Base-by-base conservation (phyloP, 2,888 invertebrate genomes). In the Cheilosia vulpina region DNA sequence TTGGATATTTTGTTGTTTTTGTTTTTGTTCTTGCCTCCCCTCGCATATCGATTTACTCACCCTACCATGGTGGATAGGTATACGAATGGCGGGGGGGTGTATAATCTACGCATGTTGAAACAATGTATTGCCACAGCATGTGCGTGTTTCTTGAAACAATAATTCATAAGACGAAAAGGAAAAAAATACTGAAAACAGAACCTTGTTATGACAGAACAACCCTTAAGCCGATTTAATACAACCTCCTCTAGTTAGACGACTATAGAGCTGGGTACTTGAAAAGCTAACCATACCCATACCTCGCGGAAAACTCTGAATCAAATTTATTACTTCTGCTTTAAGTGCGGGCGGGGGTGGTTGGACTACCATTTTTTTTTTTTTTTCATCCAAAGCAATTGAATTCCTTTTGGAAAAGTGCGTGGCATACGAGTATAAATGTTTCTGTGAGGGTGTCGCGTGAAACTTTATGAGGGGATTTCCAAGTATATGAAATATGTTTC, bases 161-260 rank as follows among this genome's bases (percentile, higher is more conserved):
- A 77, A 85, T 41, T 85, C 85, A 81, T 85, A 77, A 85, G 71
- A 77, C 72, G 76, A 62, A 83, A 78, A 24, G 38, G 4, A 50
- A 66, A 71, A 50, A 15, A 47, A 55, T 52, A 77, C 11, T 0
- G 1, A 43, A n/a, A 43, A n/a, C 4, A n/a, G 17, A 80, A 71
- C 65, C 63, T 80, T 71, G 76, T 81, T 85, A 85, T 85, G 81
- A 85, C 85, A 85, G 60, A 85, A 77, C 85, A 85, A 85, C 85
- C 85, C 85, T 80, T 76, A 85, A 65, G 52, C 75, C 19, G 66
- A 60, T 71, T 72, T 58, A 27, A 17, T 38, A 19, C 17, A 53
- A 60, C 41, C 60, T 63, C 31, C 17, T 73, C 19, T 63, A 31
- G 55, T 43, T 50, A 45, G 27, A 11, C 13, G 38, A 38, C 11